Evolutionary conservation across 2,113 vertebrate species (phyloP), one percentile per base, ranked within the genome.

Genomic region (Anseranas semipalmata): DNA sequence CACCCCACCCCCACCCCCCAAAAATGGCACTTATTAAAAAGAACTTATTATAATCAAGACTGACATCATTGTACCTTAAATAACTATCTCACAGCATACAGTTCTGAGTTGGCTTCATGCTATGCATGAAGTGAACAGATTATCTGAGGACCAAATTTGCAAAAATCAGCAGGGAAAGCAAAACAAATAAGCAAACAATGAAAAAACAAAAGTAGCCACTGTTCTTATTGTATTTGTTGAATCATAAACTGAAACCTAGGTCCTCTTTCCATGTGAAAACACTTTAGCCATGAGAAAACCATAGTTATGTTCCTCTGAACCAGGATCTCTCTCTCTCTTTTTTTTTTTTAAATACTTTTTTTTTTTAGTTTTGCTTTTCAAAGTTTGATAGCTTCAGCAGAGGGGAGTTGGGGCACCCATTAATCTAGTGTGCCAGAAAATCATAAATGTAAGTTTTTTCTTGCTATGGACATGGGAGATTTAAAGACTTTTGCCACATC

Each of bases 381-480:
- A 87, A 79, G 14, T 66, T 56, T 14, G 50, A 9, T 62, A 58
- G 8, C 9, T 81, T 25, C 72, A 80, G 32, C 43, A 73, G 43
- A 68, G 20, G 7, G 1, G 3, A 48, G 15, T 20, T 76, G 18
- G 66, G 15, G 18, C 15, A 48, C 0, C 1, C 30, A 8, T 63
- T 39, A 59, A 48, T 55, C 17, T 19, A 73, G 19, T 28, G 21
- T 18, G 56, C 4, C 6, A 65, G 55, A 32, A 78, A 66, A 78
- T 30, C 3, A n/a, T 19, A 30, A 59, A 2, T 28, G 13, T 62
- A 8, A 35, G 7, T 59, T 80, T 66, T 68, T 24, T 16, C 17
- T 60, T 73, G 63, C 10, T 20, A 7, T 9, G 24, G 37, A 30
- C 22, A 39, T 16, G 56, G 71, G 6, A 27, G 35, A 56, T 70